Evolutionary conservation across 1,140 invertebrate species (phyloP), one percentile per base, ranked within the genome.

Genomic region (Yoshiicerus persimilis): DNA sequence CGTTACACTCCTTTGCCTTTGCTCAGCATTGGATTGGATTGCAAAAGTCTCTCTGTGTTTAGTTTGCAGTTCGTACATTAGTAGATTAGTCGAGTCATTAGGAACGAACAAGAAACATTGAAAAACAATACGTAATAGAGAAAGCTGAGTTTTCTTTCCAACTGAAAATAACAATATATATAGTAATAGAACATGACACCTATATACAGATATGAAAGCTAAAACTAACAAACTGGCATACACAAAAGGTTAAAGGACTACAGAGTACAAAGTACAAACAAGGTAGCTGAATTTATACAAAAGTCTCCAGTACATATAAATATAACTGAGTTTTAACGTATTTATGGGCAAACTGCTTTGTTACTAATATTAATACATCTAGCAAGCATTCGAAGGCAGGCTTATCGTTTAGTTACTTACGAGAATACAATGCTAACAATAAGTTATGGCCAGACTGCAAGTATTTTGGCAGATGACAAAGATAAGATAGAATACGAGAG

Each of bases 81-180:
- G 32, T 38, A 80, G 75, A 80, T 80, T 80, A 80, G 75, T 36
- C 75, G 75, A 38, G 75, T 80, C 75, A 80, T 80, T 80, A 80
- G 75, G 75, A 80, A 38, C 30, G 32, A 80, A 38, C 75, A 70
- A 70, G 64, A 70, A 70, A 30, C 75, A 80, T 36, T 80, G 75
- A 80, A 80, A 80, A 80, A 80, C 75, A 80, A 80, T 80, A 80
- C 32, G 32, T 80, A 80, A 80, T 80, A 80, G 75, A 34, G 70
- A 34, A 13, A 75, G 30, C 70, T 75, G 16, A 36, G 75, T 34
- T 36, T 36, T n/a, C 32, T 80, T 80, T 11, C 13, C 13, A 32
- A 25, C n/a, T 1, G 34, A n/a, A 80, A 80, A 80, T 36, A 70
- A 70, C 66, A 70, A 13, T n/a, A 80, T 16, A 80, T 32, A 80